Evolutionary conservation across 2,888 invertebrate genomes (phyloP), one percentile per base, ranked within the genome.

Genomic region (Drosophila rubida): DNA sequence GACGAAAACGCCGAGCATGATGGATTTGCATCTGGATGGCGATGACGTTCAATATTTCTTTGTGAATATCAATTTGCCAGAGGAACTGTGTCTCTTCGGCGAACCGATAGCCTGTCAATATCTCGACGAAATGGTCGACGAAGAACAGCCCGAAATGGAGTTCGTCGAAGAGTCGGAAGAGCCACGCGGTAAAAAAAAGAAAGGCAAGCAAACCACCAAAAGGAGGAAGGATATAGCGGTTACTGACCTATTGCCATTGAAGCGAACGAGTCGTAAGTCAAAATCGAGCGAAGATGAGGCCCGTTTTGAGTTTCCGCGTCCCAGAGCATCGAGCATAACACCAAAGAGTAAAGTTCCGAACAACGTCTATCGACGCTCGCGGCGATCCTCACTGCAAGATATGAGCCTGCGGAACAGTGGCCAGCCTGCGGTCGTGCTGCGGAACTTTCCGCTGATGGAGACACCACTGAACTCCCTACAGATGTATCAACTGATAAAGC

Each of bases 91-190:
- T 25, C 57, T 62, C 2, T 91, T 86, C 87, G 84, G 86, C 8
- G 65, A 80, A n/a, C 91, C 91, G 0, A 11, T 84, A 11, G 80
- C 82, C 0, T 91, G 91, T 41, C 87, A 90, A 8, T 91, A 80
- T 30, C 60, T 90, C 11, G 87, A 78, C 37, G 86, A 89, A 45
- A 64, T 67, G 14, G 1, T 54, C 0, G 62, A 77, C 16, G 32
- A 57, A 0, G 16, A 16, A 0, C 32, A 22, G 0, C 0, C 4
- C 0, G 60, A 48, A 3, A 16, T 37, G 30, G 7, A 39, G 0
- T 0, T 16, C 6, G 4, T 8, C 2, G 2, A 4, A 1, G 32
- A 45, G 0, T 0, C 39, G 0, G 60, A 60, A 2, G 27, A 53
- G 0, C 27, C 13, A 0, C 37, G n/a, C 9, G 0, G 5, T 0